A percentile compares a stretch with the other conserved stretches of the same genome.
These are phyloP conservation scores for Myxocyprinus asiaticus DNA, from an alignment of 2,113 vertebrate species.

Conservation along the genomic window DNA sequence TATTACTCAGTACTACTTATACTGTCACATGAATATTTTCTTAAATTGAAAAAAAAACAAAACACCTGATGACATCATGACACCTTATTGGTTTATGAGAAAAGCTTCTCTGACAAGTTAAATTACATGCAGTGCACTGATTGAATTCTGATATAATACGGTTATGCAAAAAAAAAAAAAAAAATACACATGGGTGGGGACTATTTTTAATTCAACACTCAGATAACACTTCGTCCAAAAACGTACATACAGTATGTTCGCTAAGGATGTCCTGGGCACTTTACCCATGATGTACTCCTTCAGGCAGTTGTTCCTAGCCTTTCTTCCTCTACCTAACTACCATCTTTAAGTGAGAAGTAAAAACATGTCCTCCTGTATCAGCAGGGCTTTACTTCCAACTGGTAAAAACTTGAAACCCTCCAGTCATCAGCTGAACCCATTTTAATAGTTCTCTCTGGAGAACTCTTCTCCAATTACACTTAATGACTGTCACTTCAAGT, in stretches of 20 bases:
- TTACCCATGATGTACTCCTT: conserved; percentile 44
- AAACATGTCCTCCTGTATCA: conserved; percentile 21
- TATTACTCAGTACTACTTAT: too few relatives aligned
- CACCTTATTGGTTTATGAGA: too few relatives aligned
- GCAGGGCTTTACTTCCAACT: conserved; percentile 43
- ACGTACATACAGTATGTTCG: not conserved
- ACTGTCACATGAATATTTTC: too few relatives aligned
- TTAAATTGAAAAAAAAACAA: too few relatives aligned
- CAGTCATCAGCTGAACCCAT: conserved; percentile 13
- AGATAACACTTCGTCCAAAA: too few relatives aligned
- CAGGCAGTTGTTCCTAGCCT: conserved; percentile 29
- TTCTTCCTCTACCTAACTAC: not conserved
- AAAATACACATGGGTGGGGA: too few relatives aligned
- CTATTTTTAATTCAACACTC: not conserved
- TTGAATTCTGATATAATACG: too few relatives aligned
- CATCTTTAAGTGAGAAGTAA: not conserved
- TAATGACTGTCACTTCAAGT: conserved; percentile 31
- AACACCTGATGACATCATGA: too few relatives aligned
- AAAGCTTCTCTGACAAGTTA: too few relatives aligned
- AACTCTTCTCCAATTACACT: conserved; percentile 21
- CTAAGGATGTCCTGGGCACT: not conserved
- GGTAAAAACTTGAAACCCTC: not conserved
- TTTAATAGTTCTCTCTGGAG: conserved; percentile 26
- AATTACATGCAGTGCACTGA: too few relatives aligned
- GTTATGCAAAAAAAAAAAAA: too few relatives aligned